These are phyloP conservation scores for Drosophila funebris DNA, from an alignment of 1,140 invertebrate species.

Conservation along the genomic window DNA sequence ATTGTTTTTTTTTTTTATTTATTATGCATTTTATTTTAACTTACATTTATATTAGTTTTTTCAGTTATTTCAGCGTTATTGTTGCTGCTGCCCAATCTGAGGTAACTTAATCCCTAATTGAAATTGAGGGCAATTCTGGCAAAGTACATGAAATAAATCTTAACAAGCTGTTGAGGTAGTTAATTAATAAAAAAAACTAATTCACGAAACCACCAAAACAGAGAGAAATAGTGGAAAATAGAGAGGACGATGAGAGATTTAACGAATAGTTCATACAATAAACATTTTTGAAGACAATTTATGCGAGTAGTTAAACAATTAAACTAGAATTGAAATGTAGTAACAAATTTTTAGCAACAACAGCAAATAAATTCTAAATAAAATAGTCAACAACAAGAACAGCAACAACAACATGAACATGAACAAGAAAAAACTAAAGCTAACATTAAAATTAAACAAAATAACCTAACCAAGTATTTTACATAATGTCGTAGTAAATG, in stretches of 20 bases:
- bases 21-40: neutral
- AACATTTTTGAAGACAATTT: slow-evolving; percentile 44
- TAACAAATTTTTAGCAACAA: slow-evolving; percentile 51
- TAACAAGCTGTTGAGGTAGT: slow-evolving; percentile 10
- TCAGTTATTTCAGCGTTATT: slow-evolving; percentile 14
- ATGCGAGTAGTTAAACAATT: slow-evolving; percentile 47
- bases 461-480: slow-evolving; percentile 71
- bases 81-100: slow-evolving; percentile 8
- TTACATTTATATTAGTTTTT: slow-evolving; percentile 8
- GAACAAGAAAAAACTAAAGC: slow-evolving; percentile 25
- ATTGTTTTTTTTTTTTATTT: slow-evolving; percentile 34
- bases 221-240: neutral
- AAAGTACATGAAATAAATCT: neutral
- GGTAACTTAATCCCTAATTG: neutral
- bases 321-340: slow-evolving; percentile 45
- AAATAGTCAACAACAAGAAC: slow-evolving; percentile 32
- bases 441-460: slow-evolving; percentile 38
- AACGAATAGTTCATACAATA: slow-evolving; percentile 31
- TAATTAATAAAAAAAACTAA: slow-evolving; percentile 12
- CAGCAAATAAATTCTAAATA: slow-evolving; percentile 56
- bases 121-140: neutral
- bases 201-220: slow-evolving; percentile 18
- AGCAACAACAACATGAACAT: neutral
- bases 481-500: slow-evolving; percentile 60
- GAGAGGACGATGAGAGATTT: slow-evolving; percentile 3